A percentile compares a stretch with the other conserved stretches of the same genome.
Conservation (phyloP, 2,113 vertebrate species). For the Halichoerus grypus region DNA sequence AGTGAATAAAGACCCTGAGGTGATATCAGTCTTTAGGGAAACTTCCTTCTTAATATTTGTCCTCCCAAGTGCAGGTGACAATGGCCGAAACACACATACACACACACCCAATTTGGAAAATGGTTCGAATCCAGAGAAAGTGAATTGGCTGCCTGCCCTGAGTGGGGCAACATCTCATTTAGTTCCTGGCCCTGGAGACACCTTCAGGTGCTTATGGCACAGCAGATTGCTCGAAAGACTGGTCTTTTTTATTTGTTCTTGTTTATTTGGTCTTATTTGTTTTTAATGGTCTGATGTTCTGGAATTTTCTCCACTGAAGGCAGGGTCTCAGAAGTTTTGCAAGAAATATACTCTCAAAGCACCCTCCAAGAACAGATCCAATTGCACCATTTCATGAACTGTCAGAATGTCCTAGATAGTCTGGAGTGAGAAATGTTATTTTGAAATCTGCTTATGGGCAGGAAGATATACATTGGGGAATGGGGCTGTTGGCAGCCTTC, state of each 20-base stretch:
- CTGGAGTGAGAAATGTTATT: slow-evolving; percentile 78
- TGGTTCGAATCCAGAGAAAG: slow-evolving; percentile 19
- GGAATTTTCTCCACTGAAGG: slow-evolving; percentile 41
- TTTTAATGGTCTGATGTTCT: slow-evolving; percentile 62
- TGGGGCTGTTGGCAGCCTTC: slow-evolving; percentile 57
- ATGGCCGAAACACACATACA: background rate
- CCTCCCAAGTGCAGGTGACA: slow-evolving; percentile 5
- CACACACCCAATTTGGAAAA: background rate
- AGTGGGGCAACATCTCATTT: background rate
- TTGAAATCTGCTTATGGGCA: slow-evolving; percentile 77
- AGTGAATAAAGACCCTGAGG: background rate
- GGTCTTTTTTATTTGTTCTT: slow-evolving; percentile 61
- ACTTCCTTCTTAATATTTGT: background rate
- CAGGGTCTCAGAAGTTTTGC: slow-evolving; percentile 68
- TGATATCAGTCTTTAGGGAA: background rate
- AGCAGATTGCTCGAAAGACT: slow-evolving; percentile 54
- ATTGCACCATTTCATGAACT: slow-evolving; percentile 50
- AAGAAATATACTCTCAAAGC: slow-evolving; percentile 74
- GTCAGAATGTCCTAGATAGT: slow-evolving; percentile 54
- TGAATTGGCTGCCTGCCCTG: background rate
- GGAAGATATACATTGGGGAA: slow-evolving; percentile 76
- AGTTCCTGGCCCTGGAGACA: background rate
- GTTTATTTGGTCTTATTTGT: slow-evolving; percentile 15
- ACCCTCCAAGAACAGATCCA: slow-evolving; percentile 73
- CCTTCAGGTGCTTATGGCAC: slow-evolving; percentile 46